These are phyloP conservation scores for Donacobius atricapilla DNA, from an alignment of 2,113 vertebrate genomes.

Conservation along the genomic window DNA sequence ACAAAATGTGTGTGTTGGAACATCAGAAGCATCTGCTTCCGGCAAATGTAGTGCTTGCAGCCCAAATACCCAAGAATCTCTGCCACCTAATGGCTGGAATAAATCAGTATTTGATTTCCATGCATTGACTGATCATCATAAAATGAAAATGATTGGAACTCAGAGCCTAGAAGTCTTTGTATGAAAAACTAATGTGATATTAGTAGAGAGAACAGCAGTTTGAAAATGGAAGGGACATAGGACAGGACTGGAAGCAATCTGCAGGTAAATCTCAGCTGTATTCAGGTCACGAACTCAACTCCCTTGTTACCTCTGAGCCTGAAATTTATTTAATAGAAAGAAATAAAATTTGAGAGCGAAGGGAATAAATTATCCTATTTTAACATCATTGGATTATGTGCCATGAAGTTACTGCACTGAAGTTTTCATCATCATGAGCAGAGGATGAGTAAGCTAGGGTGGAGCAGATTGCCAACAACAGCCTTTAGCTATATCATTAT, in stretches of 20 bases:
- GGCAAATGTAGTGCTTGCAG: background rate
- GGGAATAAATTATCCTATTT: background rate
- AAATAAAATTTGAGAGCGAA: constrained; percentile 25
- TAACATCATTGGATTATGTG: background rate
- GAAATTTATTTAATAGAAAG: constrained; percentile 37
- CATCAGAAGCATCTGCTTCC: background rate
- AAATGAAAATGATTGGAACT: background rate
- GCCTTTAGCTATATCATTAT: background rate
- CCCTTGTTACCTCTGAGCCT: background rate
- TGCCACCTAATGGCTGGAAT: background rate
- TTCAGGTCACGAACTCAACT: background rate
- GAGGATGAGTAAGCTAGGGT: background rate
- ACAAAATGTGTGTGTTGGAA: background rate
- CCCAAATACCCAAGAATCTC: background rate
- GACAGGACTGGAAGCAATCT: background rate
- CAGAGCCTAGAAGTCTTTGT: background rate
- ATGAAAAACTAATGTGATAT: background rate
- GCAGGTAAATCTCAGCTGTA: constrained; percentile 23
- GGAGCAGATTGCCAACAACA: background rate
- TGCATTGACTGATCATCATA: background rate
- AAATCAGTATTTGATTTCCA: constrained; percentile 14
- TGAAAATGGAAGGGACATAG: background rate
- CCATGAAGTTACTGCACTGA: background rate
- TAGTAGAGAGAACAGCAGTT: background rate
- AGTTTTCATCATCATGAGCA: background rate